These are phyloP conservation scores for Nezara viridula DNA, from an alignment of 2,888 invertebrate species.

Conservation along the genomic window DNA sequence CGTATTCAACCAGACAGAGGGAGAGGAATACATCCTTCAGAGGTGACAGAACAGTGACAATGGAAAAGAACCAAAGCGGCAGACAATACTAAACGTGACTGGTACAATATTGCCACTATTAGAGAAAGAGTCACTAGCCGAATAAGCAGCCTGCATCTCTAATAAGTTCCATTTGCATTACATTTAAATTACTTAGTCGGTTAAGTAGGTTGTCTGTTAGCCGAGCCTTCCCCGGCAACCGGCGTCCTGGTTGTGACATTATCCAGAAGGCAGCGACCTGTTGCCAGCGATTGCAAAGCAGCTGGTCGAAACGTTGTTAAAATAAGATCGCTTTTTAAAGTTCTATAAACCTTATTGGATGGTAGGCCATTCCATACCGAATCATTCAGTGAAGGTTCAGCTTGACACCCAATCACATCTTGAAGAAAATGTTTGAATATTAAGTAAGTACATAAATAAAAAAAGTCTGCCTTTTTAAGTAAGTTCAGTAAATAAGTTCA, in stretches of 20 bases:
- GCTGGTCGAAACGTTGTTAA: no score
- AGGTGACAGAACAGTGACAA: neutral
- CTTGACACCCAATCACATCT: no score
- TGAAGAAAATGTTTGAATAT: no score
- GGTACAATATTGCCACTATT: conserved; percentile 31
- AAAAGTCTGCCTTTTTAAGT: no score
- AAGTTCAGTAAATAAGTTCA: no score
- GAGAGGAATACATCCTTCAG: neutral
- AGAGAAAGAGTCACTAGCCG: conserved; percentile 22
- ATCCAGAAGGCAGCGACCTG: no score
- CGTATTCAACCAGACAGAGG: neutral
- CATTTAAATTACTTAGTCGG: neutral
- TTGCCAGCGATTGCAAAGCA: no score
- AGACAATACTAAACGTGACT: conserved; percentile 9
- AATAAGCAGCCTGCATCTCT: conserved; percentile 20
- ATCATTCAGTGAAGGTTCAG: no score
- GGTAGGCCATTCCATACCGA: no score
- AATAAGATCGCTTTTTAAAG: no score
- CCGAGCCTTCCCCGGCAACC: neutral
- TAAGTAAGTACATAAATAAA: no score
- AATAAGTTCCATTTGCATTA: conserved; percentile 33
- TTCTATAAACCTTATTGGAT: no score
- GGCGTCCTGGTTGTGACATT: neutral
- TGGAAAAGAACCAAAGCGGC: conserved; percentile 8
- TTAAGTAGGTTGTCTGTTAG: neutral